Base-by-base conservation (phyloP, 2,113 vertebrate genomes). In the Lycaon pictus region DNA sequence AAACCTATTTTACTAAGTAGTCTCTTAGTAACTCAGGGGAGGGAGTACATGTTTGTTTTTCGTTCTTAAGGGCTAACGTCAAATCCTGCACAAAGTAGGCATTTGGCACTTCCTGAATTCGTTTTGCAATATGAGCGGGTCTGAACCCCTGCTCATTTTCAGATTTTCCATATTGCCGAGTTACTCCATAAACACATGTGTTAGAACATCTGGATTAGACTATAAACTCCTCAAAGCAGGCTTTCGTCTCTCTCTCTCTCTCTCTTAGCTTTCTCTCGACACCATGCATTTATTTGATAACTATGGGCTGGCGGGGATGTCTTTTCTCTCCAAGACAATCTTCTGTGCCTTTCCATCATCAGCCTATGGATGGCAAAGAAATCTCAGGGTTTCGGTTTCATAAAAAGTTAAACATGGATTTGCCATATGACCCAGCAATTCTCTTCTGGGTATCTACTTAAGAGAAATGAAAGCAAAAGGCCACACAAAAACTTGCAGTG, bases 391-490 rank as follows among this genome's bases (percentile, higher is more conserved):
- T 93, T 88, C 12, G 1, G 6, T 87, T 77, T 82, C 55, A 93
- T 87, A 80, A 90, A 88, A 63, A 10, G 17, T 27, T 88, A 90
- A 83, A 80, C 74, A 60, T 43, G 55, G 91, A 92, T 77, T 81
- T 48, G 22, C 37, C 55, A 3, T 19, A 16, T 81, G 19, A 86
- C 29, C 63, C 29, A 82, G 22, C 48, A 84, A 17, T 53, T 87
- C 63, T 25, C 17, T 81, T 58, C 23, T 29, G 60, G 25, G 60
- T 51, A 65, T 90, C 88, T 63, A 11, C n/a, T 25, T 60, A 84
- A 90, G n/a, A 72, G 67, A 93, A 72, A 93, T 81, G 32, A 71
- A 96, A 91, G 87, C 10, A 56, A 55, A 72, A 20, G 29, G 83
- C 43, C 15, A 85, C 67, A 60, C 48, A 25, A 77, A 92, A 63